Conservation (phyloP, 1,140 invertebrate species). For the Pomacea maculata region DNA sequence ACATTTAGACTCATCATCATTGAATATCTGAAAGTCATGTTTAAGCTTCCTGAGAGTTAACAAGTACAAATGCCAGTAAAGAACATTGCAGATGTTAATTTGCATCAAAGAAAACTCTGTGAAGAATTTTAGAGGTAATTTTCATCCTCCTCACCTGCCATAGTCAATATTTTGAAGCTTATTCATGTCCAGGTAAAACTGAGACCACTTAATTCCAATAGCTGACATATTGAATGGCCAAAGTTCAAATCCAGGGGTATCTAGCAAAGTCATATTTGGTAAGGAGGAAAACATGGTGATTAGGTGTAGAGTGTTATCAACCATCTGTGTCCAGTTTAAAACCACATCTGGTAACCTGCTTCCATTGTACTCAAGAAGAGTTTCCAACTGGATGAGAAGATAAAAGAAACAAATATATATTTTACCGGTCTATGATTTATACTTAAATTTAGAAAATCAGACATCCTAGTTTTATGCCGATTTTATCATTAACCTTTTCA, state of each 20-base stretch:
- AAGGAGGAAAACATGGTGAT: not conserved
- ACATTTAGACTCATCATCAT: too few species aligned
- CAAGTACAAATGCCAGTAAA: too few species aligned
- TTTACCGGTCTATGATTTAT: too few species aligned
- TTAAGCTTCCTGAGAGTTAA: too few species aligned
- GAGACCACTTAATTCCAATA: slow-evolving; percentile 30
- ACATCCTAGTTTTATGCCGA: too few species aligned
- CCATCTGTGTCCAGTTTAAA: slow-evolving; percentile 27
- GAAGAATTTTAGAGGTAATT: not conserved
- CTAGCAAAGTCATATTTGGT: not conserved
- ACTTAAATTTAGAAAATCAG: too few species aligned
- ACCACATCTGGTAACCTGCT: too few species aligned
- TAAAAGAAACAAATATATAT: too few species aligned
- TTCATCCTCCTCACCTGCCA: slow-evolving; percentile 18
- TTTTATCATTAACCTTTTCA: too few species aligned
- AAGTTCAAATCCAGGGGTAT: slow-evolving; percentile 12
- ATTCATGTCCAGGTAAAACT: slow-evolving; percentile 28
- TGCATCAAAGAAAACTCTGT: not conserved
- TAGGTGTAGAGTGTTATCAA: slow-evolving; percentile 2
- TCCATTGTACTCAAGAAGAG: too few species aligned
- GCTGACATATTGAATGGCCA: slow-evolving; percentile 33
- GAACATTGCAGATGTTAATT: not conserved
- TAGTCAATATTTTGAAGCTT: slow-evolving; percentile 19
- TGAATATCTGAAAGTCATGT: too few species aligned
- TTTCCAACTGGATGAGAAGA: too few species aligned